Conservation (phyloP, 23 tunicate species). For the Trididemnum clinides region DNA sequence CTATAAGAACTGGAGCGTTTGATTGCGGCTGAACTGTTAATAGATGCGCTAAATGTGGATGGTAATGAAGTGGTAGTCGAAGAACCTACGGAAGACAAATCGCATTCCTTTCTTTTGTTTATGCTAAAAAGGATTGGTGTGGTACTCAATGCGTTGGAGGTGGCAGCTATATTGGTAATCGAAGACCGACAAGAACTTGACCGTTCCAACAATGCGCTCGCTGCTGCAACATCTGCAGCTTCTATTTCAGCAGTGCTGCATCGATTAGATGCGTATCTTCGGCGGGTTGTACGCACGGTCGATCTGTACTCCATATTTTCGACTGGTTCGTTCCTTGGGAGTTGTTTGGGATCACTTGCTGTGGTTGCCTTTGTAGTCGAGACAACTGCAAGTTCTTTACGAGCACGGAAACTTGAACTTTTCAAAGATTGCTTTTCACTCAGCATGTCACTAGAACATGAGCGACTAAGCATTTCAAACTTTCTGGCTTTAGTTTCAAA, state of each 20-base stretch:
- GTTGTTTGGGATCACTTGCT: background rate
- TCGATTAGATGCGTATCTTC: background rate
- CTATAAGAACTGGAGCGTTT: background rate
- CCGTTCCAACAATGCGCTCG: background rate
- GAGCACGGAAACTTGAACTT: background rate
- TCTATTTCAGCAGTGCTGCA: conserved; percentile 11
- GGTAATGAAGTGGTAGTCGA: background rate
- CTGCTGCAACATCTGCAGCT: background rate
- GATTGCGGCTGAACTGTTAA: background rate
- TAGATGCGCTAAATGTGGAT: background rate
- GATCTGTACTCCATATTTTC: background rate
- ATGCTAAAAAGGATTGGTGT: background rate
- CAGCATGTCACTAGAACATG: conserved; percentile 1
- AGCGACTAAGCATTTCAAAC: background rate
- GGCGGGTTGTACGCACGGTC: background rate
- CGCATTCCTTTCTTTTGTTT: background rate
- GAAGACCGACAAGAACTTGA: background rate
- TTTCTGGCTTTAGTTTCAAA: conserved; percentile 30
- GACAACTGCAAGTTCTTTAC: background rate
- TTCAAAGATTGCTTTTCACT: background rate
- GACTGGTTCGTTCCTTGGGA: background rate
- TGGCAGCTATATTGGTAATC: background rate
- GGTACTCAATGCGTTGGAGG: background rate
- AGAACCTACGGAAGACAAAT: background rate
- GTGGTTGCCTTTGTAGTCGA: background rate